Percentiles rank a stretch among this genome's conserved stretches.
These are phyloP conservation scores for Hymenochirus boettgeri DNA, from an alignment of 2,113 vertebrate genomes.

Conservation along the genomic window DNA sequence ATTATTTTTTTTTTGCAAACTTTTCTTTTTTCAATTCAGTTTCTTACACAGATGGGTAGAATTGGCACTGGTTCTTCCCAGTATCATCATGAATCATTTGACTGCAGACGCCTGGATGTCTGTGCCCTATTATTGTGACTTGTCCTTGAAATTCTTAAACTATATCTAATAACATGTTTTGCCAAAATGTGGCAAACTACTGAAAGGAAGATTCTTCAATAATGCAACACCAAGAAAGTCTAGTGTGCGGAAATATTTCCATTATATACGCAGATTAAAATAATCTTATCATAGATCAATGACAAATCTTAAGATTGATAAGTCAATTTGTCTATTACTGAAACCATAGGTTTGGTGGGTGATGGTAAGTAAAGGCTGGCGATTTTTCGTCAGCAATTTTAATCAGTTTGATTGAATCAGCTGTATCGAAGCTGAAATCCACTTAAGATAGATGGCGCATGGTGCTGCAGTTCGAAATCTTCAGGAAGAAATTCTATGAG, in stretches of 20 bases:
- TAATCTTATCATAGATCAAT: too few species aligned
- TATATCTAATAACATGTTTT: conserved; percentile 41
- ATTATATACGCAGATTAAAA: too few species aligned
- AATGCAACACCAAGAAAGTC: conserved; percentile 30
- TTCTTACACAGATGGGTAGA: conserved; percentile 38
- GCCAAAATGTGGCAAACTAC: conserved; percentile 37
- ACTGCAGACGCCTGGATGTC: conserved; percentile 42
- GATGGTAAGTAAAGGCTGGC: too few species aligned
- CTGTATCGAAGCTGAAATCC: too few species aligned
- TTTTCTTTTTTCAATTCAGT: conserved; percentile 15
- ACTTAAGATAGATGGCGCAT: too few species aligned
- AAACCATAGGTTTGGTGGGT: too few species aligned
- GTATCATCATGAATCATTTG: conserved; percentile 42
- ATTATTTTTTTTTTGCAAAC: not conserved
- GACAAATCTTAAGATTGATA: too few species aligned
- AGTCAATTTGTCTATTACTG: too few species aligned
- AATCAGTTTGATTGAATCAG: too few species aligned
- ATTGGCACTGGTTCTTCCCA: conserved; percentile 27
- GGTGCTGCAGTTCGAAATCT: too few species aligned
- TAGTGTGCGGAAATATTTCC: conserved; percentile 32
- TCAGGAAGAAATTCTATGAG: too few species aligned
- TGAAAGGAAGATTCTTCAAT: conserved; percentile 37
- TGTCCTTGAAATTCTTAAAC: conserved; percentile 44
- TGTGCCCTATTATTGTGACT: conserved; percentile 30
- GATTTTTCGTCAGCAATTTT: too few species aligned